A percentile compares a stretch with the other conserved stretches of the same genome.
phyloP scores from a whole-genome alignment of 2,888 invertebrate species.

The Stenichneumon culpator region DNA sequence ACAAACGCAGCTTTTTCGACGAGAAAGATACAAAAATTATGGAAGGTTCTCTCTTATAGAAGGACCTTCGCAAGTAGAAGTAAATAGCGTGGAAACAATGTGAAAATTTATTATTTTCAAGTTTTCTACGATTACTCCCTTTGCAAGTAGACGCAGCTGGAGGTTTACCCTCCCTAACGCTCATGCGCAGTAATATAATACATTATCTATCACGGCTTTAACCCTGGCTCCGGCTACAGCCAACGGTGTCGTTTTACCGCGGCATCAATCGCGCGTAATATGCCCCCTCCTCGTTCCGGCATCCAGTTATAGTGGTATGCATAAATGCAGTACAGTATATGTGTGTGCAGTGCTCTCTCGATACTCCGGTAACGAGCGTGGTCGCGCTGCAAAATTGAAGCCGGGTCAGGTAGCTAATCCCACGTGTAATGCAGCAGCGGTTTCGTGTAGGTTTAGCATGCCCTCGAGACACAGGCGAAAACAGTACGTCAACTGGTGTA shows the following conservation, averaged over 20 bases:
- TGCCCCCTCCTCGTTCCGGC: conserved; percentile 14
- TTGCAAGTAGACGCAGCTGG: conserved; percentile 3
- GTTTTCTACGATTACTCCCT: neutral
- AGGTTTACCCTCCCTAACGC: conserved; percentile 4
- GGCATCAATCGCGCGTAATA: conserved; percentile 34
- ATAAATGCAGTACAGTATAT: neutral
- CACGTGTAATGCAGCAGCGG: conserved; percentile 46
- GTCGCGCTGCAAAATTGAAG: conserved; percentile 54
- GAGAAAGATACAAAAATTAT: neutral
- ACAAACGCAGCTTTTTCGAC: neutral
- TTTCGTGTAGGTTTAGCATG: conserved; percentile 32
- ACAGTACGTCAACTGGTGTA: neutral
- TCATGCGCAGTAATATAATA: conserved; percentile 32
- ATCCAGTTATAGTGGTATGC: neutral
- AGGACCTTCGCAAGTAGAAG: neutral
- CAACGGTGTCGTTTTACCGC: conserved; percentile 51
- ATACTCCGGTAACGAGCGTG: conserved; percentile 56
- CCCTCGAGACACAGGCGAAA: conserved; percentile 10
- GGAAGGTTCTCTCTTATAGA: neutral
- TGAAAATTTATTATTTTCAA: neutral
- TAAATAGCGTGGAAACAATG: neutral
- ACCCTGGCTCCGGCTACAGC: conserved; percentile 8
- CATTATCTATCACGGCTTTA: conserved; percentile 38
- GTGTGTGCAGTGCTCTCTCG: conserved; percentile 23
- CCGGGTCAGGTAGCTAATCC: conserved; percentile 58